These are phyloP conservation scores for Actenoides lindsayi DNA, from an alignment of 2,113 vertebrate genomes.

Conservation along the genomic window DNA sequence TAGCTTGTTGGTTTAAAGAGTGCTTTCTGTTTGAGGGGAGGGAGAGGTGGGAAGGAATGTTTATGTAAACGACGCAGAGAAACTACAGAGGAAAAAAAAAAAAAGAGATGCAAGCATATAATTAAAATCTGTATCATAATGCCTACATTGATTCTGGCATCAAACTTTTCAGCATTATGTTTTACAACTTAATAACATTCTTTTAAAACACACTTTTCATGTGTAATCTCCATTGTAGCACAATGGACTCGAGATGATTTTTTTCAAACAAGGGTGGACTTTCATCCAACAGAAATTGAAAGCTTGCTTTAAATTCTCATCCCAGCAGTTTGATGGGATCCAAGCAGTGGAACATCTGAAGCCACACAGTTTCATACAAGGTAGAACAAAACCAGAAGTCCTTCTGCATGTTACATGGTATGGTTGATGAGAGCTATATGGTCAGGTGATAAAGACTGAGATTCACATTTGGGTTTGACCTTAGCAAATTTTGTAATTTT, in stretches of 20 bases:
- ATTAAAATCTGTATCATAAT: slow-evolving; percentile 42
- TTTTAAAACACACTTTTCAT: neutral
- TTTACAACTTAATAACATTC: neutral
- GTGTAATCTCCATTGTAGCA: slow-evolving; percentile 2
- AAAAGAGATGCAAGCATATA: neutral
- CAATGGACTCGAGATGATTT: neutral
- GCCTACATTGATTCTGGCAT: neutral
- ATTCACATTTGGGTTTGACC: neutral
- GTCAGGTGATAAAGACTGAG: neutral
- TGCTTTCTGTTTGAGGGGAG: neutral
- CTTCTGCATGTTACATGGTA: accelerated
- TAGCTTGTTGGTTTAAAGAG: neutral
- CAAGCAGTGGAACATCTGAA: neutral
- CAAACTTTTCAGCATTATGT: neutral
- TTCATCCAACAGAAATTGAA: neutral
- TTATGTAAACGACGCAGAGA: neutral
- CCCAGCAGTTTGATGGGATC: neutral
- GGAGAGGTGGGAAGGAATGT: neutral
- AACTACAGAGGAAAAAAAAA: neutral
- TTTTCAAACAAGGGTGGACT: neutral
- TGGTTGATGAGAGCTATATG: neutral
- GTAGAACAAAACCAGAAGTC: neutral
- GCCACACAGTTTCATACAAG: neutral
- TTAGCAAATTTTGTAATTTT: neutral
- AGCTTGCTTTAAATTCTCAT: neutral